Conservation (phyloP, 2,888 invertebrate genomes). For the Cistogaster globosa region DNA sequence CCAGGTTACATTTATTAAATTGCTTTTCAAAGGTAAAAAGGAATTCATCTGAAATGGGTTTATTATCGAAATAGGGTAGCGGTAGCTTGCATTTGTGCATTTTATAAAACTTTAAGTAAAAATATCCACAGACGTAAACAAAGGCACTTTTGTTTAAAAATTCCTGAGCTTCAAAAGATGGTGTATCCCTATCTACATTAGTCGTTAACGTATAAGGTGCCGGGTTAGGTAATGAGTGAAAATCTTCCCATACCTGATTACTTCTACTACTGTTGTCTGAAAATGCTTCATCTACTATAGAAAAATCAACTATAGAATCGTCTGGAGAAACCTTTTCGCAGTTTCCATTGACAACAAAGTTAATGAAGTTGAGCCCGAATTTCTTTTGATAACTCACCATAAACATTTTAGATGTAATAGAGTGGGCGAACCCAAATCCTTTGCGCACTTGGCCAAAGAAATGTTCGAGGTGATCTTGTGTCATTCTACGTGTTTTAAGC, state of each 20-base stretch:
- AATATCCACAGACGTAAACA: conserved; percentile 45
- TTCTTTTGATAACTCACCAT: background rate
- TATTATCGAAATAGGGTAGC: conserved; percentile 30
- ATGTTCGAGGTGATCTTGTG: conserved; percentile 19
- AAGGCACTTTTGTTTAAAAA: conserved; percentile 26
- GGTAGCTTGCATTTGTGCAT: conserved; percentile 33
- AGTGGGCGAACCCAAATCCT: no score
- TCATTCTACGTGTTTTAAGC: background rate
- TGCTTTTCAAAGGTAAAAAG: conserved; percentile 46
- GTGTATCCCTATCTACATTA: background rate
- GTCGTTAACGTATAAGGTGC: background rate
- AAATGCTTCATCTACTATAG: conserved; percentile 1
- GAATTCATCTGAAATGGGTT: conserved; percentile 23
- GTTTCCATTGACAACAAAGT: conserved; percentile 31
- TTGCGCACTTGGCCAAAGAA: background rate
- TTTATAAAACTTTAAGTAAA: conserved; percentile 24
- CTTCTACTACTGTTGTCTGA: background rate
- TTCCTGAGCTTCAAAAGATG: background rate
- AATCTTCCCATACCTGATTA: background rate
- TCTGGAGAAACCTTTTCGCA: conserved; percentile 22
- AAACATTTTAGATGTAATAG: no score
- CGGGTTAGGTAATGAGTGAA: background rate
- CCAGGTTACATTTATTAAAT: conserved; percentile 31
- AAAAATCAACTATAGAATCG: conserved; percentile 16
- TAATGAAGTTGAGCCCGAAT: conserved; percentile 24